phyloP scores from a whole-genome alignment of 2,113 vertebrate genomes.

The Elgaria multicarinata region DNA sequence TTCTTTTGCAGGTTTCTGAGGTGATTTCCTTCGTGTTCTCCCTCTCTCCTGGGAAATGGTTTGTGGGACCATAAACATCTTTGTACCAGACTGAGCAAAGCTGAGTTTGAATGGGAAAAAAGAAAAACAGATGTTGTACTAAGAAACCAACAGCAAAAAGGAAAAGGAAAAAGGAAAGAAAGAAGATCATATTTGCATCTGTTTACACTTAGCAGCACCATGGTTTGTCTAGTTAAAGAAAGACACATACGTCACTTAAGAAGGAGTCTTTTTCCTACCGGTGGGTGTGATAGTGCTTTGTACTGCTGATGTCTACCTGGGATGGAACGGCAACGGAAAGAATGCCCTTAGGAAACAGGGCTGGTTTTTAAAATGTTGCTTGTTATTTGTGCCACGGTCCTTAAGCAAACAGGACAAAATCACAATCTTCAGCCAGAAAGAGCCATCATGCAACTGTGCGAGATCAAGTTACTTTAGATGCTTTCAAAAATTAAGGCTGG shows the following conservation, averaged over 20 bases:
- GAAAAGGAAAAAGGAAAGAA: background rate
- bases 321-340: conserved; percentile 36
- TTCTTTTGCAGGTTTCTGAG: conserved; percentile 1
- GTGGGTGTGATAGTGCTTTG: conserved; percentile 21
- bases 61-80: background rate
- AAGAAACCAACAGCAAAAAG: conserved; percentile 41
- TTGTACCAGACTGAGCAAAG: background rate
- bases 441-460: conserved; percentile 8
- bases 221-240: conserved; percentile 46
- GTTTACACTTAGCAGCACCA: conserved; percentile 54
- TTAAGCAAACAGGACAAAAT: background rate
- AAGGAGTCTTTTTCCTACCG: conserved; percentile 24
- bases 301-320: conserved; percentile 35
- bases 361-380: background rate
- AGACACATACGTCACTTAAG: conserved; percentile 25
- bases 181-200: conserved; percentile 33
- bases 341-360: background rate
- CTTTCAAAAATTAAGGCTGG: background rate
- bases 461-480: background rate
- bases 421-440: conserved; percentile 2
- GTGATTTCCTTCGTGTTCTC: conserved; percentile 23
- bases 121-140: background rate
- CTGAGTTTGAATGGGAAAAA: conserved; percentile 35
- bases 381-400: background rate
- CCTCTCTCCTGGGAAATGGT: background rate